These are phyloP conservation scores for Hemaris fuciformis DNA, from an alignment of 2,888 invertebrate genomes.

Conservation along the genomic window DNA sequence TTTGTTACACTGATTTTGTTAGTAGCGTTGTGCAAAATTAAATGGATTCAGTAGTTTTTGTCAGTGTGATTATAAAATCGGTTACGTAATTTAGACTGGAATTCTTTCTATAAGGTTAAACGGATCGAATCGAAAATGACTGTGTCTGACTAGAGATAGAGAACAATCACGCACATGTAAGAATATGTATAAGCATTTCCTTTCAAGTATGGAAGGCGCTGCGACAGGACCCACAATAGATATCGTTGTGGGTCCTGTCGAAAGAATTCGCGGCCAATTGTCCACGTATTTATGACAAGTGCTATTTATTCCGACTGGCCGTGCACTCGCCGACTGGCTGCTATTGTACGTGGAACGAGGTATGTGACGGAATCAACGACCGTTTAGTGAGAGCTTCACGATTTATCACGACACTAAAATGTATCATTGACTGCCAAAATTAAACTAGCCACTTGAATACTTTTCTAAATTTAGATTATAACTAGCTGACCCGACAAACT, in stretches of 20 bases:
- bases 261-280: background rate
- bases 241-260: background rate
- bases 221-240: background rate
- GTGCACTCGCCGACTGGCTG: conserved; percentile 17
- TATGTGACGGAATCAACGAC: conserved; percentile 44
- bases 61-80: conserved; percentile 16
- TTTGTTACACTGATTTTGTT: too few species aligned
- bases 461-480: conserved; percentile 55
- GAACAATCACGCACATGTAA: conserved; percentile 16
- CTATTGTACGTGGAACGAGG: conserved; percentile 34
- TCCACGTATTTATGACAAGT: conserved; percentile 31
- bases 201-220: background rate
- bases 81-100: conserved; percentile 18
- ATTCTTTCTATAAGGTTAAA: conserved; percentile 26
- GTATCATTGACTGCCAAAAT: conserved; percentile 48
- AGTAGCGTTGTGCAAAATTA: background rate
- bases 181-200: conserved; percentile 1
- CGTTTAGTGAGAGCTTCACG: conserved; percentile 44
- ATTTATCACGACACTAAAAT: conserved; percentile 46
- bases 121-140: conserved; percentile 33
- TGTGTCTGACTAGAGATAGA: conserved; percentile 26
- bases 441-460: conserved; percentile 39
- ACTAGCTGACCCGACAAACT: too few species aligned
- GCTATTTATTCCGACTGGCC: conserved; percentile 34
- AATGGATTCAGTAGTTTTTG: background rate